Conservation (phyloP, 2,888 invertebrate genomes). For the Crematogaster levior region DNA sequence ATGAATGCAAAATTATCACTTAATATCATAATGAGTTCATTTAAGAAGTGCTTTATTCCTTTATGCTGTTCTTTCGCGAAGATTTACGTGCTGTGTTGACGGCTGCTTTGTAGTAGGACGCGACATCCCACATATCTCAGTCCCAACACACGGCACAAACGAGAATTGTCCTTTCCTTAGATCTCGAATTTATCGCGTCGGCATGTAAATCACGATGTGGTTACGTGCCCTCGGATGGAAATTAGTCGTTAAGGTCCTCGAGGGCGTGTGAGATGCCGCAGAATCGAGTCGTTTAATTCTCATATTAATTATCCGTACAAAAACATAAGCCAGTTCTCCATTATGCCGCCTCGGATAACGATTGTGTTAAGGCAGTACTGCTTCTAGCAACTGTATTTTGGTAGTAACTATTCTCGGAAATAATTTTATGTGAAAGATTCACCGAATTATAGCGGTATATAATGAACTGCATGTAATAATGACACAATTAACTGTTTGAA, state of each 20-base stretch:
- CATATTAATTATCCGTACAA: slow-evolving; percentile 25
- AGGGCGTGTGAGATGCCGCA: slow-evolving; percentile 35
- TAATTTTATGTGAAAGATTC: slow-evolving; percentile 12
- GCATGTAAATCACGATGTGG: slow-evolving; percentile 74
- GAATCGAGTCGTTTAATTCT: slow-evolving; percentile 37
- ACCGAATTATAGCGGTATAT: not conserved
- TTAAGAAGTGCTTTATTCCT: slow-evolving; percentile 48
- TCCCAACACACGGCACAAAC: slow-evolving; percentile 62
- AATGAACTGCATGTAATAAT: not conserved
- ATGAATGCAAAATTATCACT: slow-evolving; percentile 31
- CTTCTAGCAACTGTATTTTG: not conserved
- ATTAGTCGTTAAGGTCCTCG: slow-evolving; percentile 69
- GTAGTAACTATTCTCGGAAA: not conserved
- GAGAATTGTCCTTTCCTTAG: slow-evolving; percentile 74
- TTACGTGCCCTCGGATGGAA: slow-evolving; percentile 62
- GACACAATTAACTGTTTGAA: not conserved
- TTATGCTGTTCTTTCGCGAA: slow-evolving; percentile 58
- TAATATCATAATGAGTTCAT: slow-evolving; percentile 42
- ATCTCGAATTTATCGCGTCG: slow-evolving; percentile 79
- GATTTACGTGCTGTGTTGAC: slow-evolving; percentile 80
- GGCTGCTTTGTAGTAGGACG: slow-evolving; percentile 79
- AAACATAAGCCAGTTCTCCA: slow-evolving; percentile 15
- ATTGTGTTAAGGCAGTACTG: not conserved
- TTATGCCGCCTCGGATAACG: not conserved
- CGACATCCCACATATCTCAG: slow-evolving; percentile 75